Conservation (phyloP, 2,113 vertebrate species). For the Halichoerus grypus region DNA sequence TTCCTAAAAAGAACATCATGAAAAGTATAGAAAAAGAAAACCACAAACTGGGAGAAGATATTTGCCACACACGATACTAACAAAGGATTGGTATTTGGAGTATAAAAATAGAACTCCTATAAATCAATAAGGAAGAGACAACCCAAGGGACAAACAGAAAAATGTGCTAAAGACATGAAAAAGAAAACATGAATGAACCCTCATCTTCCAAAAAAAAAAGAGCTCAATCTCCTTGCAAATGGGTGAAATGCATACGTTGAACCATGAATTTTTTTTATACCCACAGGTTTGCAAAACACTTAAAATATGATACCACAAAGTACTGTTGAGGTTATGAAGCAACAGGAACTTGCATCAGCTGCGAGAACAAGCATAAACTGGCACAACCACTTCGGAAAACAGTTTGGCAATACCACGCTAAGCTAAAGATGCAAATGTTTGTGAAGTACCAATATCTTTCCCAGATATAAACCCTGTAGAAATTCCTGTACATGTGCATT, state of each 20-base stretch:
- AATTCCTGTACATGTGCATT: not conserved
- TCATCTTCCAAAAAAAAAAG: not conserved
- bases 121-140: not conserved
- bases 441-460: not conserved
- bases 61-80: not conserved
- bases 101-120: not conserved
- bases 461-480: not conserved
- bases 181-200: conserved; percentile 28
- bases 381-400: not conserved
- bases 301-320: not conserved
- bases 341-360: not conserved
- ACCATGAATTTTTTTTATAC: not conserved
- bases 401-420: not conserved
- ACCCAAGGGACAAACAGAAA: not conserved
- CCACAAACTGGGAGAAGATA: not conserved
- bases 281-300: not conserved
- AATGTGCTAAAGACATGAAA: not conserved
- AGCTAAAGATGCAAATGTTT: not conserved
- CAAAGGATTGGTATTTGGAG: not conserved
- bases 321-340: not conserved
- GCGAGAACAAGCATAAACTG: not conserved
- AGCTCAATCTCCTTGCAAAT: not conserved
- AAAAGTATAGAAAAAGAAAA: not conserved
- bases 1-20: not conserved
- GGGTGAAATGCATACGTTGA: not conserved